phyloP scores from a whole-genome alignment of 1,140 invertebrate species.

The Drosophila truncata region DNA sequence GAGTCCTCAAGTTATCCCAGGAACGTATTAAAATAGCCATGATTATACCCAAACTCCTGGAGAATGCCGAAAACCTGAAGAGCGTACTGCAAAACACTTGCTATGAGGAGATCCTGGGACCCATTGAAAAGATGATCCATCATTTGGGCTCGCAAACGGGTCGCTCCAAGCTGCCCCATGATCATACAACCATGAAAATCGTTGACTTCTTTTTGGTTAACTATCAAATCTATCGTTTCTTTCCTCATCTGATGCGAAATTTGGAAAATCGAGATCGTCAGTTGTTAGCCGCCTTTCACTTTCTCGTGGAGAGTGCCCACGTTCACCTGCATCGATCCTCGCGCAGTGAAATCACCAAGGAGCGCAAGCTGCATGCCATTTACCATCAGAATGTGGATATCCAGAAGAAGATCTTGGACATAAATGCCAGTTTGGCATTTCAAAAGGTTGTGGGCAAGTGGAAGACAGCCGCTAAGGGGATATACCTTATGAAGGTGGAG shows the following conservation, averaged over 20 bases:
- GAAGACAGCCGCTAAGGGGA: slow-evolving; percentile 48
- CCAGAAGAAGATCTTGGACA: slow-evolving; percentile 21
- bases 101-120: slow-evolving; percentile 31
- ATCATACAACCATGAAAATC: slow-evolving; percentile 40
- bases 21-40: slow-evolving; percentile 57
- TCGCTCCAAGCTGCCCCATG: slow-evolving; percentile 24
- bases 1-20: slow-evolving; percentile 28
- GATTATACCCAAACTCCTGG: slow-evolving; percentile 48
- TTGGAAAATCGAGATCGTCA: slow-evolving; percentile 30
- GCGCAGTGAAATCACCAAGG: slow-evolving; percentile 55
- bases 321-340: slow-evolving; percentile 56
- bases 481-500: slow-evolving; percentile 53
- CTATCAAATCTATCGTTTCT: slow-evolving; percentile 33
- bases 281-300: slow-evolving; percentile 51
- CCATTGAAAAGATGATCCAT: slow-evolving; percentile 32
- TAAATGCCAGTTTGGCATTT: slow-evolving; percentile 21
- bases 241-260: slow-evolving; percentile 34
- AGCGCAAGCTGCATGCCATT: slow-evolving; percentile 55
- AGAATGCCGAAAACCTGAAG: slow-evolving; percentile 24
- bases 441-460: slow-evolving; percentile 43
- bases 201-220: slow-evolving; percentile 60
- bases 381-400: slow-evolving; percentile 54
- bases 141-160: slow-evolving; percentile 25
- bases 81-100: slow-evolving; percentile 10
- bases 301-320: slow-evolving; percentile 42